A percentile compares a stretch with the other conserved stretches of the same genome.
Conservation (phyloP, 2,888 invertebrate genomes). For the Pomacea canaliculata region DNA sequence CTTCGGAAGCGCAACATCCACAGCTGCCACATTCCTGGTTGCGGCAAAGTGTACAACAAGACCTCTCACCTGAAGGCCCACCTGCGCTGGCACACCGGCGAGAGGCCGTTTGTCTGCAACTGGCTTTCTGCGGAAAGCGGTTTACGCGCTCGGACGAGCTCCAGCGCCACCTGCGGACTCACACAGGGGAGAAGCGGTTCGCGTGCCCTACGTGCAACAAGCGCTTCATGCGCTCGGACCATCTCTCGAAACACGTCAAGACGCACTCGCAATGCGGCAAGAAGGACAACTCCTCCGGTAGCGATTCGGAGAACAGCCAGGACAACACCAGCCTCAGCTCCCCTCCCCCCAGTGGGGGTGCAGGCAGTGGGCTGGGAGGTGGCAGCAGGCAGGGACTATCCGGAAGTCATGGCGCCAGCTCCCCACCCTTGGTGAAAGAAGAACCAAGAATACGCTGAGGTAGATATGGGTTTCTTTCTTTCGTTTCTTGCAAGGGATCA, state of each 20-base stretch:
- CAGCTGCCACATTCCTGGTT: slow-evolving; percentile 69
- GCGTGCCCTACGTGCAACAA: slow-evolving; percentile 90
- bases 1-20: slow-evolving; percentile 66
- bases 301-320: slow-evolving; percentile 51
- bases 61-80: slow-evolving; percentile 99
- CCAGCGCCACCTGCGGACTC: slow-evolving; percentile 94
- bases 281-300: slow-evolving; percentile 50
- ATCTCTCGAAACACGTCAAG: slow-evolving; percentile 91
- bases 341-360: background rate
- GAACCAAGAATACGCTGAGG: slow-evolving; percentile 22
- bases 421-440: slow-evolving; percentile 23
- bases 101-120: slow-evolving; percentile 96
- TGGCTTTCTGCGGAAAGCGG: slow-evolving; percentile 98
- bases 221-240: slow-evolving; percentile 92
- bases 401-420: slow-evolving; percentile 3
- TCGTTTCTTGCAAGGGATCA: too few species aligned
- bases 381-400: background rate
- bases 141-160: slow-evolving; percentile 97
- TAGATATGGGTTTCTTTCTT: background rate
- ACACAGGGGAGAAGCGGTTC: slow-evolving; percentile 92
- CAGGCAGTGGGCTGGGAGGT: background rate
- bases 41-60: slow-evolving; percentile 83
- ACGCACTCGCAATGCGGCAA: slow-evolving; percentile 76
- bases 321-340: slow-evolving; percentile 29
- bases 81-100: slow-evolving; percentile 97